These are phyloP conservation scores for Isurus oxyrinchus DNA, from an alignment of 2,113 vertebrate species.

Conservation along the genomic window DNA sequence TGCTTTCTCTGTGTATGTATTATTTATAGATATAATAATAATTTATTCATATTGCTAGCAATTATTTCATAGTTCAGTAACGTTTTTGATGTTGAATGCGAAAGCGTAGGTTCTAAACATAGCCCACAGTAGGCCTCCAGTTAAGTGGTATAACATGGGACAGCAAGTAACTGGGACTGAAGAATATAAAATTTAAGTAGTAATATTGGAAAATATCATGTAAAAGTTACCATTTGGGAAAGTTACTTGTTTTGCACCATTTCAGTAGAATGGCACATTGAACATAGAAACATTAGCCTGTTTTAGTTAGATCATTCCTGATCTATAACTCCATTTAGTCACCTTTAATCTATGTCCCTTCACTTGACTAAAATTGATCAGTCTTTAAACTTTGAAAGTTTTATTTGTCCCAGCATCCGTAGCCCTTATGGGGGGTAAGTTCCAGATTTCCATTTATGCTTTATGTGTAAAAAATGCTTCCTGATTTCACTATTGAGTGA, in stretches of 20 bases:
- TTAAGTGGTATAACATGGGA: background rate
- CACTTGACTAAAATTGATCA: background rate
- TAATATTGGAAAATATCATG: background rate
- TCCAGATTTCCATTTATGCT: background rate
- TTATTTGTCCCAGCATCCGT: background rate
- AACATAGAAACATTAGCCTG: background rate
- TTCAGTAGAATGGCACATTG: background rate
- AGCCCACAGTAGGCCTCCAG: background rate
- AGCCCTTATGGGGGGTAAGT: background rate
- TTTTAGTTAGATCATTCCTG: background rate
- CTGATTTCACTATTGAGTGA: background rate
- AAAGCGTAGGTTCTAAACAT: no score
- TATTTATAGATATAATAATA: constrained; percentile 1
- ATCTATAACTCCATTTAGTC: background rate
- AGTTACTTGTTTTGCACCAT: background rate
- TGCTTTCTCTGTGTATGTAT: background rate
- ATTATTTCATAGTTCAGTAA: background rate
- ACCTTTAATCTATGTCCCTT: background rate
- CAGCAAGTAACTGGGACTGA: background rate
- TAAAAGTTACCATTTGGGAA: background rate
- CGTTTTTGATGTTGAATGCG: background rate
- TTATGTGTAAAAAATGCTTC: background rate
- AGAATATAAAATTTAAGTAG: background rate
- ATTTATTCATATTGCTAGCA: background rate
- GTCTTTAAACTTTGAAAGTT: background rate